phyloP scores from a whole-genome alignment of 2,888 invertebrate species.

The Acleris laterana region DNA sequence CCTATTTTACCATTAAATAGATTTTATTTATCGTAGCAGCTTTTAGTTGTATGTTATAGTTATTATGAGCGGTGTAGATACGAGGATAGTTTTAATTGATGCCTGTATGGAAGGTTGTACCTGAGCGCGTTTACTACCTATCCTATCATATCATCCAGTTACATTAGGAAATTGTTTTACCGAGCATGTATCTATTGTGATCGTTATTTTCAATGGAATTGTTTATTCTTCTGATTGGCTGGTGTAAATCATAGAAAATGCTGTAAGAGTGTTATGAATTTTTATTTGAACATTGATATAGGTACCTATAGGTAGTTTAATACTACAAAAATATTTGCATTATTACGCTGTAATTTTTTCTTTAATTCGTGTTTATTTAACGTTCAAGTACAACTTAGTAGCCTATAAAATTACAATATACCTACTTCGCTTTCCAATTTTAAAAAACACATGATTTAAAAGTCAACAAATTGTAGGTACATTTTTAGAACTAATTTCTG shows the following conservation, averaged over 20 bases:
- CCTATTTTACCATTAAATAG: conserved; percentile 71
- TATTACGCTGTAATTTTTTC: no score
- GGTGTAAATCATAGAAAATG: conserved; percentile 41
- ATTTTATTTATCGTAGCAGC: conserved; percentile 79
- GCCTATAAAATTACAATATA: no score
- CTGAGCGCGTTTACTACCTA: conserved; percentile 53
- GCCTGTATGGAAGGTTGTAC: conserved; percentile 62
- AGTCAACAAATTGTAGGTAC: no score
- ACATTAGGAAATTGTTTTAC: conserved; percentile 25
- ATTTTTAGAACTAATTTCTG: no score
- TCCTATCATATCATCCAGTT: conserved; percentile 34
- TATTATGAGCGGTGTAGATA: conserved; percentile 63
- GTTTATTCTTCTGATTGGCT: conserved; percentile 16
- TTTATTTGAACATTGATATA: no score
- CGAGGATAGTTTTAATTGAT: conserved; percentile 51
- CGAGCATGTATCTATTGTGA: conserved; percentile 36
- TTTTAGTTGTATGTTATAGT: conserved; percentile 69
- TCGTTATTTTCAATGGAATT: conserved; percentile 18
- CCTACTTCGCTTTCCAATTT: no score
- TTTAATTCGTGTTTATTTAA: no score
- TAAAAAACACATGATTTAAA: no score
- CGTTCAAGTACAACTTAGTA: no score
- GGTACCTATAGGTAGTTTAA: no score
- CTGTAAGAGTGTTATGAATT: conserved; percentile 47
- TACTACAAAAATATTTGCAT: no score